phyloP scores from a whole-genome alignment of 2,797 vertebrate genomes.

The Nothura maculosa region DNA sequence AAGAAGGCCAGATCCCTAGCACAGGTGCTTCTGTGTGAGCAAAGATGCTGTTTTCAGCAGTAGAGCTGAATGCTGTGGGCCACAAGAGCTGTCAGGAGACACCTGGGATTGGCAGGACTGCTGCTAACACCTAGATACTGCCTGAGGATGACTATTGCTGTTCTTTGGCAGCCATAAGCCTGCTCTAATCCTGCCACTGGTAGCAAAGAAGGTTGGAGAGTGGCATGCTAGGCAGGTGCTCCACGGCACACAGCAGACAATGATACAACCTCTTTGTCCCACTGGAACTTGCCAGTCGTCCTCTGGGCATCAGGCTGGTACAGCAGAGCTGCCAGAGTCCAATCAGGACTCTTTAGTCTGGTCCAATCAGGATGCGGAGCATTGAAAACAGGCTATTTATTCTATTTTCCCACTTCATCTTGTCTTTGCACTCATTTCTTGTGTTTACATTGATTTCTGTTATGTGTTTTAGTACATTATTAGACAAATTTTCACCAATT shows the following conservation, averaged over 20 bases:
- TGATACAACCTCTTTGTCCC: background rate
- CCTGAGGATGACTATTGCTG: background rate
- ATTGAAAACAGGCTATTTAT: background rate
- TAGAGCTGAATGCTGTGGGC: background rate
- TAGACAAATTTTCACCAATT: background rate
- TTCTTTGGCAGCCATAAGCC: background rate
- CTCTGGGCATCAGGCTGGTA: background rate
- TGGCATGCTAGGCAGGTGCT: conserved; percentile 45
- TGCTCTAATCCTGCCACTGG: background rate
- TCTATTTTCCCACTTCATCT: background rate
- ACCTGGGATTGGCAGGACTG: background rate
- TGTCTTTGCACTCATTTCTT: background rate
- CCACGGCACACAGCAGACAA: background rate
- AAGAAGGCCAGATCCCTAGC: background rate
- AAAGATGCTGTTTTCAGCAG: background rate
- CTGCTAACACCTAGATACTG: background rate
- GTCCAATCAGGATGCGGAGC: background rate
- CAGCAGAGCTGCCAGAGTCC: conserved; percentile 5
- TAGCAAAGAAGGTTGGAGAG: conserved; percentile 49
- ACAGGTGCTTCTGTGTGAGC: background rate
- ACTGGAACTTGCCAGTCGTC: background rate
- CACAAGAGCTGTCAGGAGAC: background rate
- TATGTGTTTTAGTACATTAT: background rate
- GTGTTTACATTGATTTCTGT: background rate
- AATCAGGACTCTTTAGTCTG: background rate